Percentiles rank a stretch among this genome's conserved stretches.
Evolutionary conservation across 2,797 vertebrate genomes (phyloP).

Genomic region (Oryzias sinensis): DNA sequence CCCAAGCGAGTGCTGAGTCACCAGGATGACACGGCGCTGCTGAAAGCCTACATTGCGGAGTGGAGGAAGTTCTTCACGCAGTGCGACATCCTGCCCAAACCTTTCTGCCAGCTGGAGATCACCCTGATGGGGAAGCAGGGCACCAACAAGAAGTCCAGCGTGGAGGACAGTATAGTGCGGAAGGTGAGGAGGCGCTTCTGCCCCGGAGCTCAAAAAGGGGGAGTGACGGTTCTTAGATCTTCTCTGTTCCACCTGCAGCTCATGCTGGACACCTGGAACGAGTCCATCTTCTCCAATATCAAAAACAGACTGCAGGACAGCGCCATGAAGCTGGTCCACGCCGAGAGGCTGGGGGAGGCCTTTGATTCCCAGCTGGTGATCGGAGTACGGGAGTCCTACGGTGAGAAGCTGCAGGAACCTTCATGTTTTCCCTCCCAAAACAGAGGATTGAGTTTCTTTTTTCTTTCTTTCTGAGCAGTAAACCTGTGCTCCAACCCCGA

Average conservation of each 20-base stretch:
- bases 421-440: not conserved
- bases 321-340: slow-evolving; percentile 97
- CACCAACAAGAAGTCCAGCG: slow-evolving; percentile 95
- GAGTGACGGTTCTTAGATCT: not conserved
- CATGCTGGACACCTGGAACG: slow-evolving; percentile 98
- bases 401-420: slow-evolving; percentile 62
- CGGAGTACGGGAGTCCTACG: slow-evolving; percentile 95
- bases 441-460: not conserved
- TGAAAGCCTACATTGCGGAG: slow-evolving; percentile 96
- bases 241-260: slow-evolving; percentile 71
- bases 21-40: slow-evolving; percentile 94
- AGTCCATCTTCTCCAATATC: slow-evolving; percentile 99
- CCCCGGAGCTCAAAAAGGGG: no score
- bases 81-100: slow-evolving; percentile 97
- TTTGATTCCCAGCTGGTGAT: slow-evolving; percentile 98
- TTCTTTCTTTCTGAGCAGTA: slow-evolving; percentile 71
- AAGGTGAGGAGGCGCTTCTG: slow-evolving; percentile 79
- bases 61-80: slow-evolving; percentile 99
- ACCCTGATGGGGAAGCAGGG: slow-evolving; percentile 89
- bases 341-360: slow-evolving; percentile 93
- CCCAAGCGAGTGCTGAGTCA: slow-evolving; percentile 92
- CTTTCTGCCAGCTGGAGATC: slow-evolving; percentile 96
- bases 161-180: slow-evolving; percentile 97
- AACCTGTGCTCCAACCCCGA: slow-evolving; percentile 97
- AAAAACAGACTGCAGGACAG: slow-evolving; percentile 97